phyloP scores from a whole-genome alignment of 1,140 invertebrate genomes.

The roundworm (Caenorhabditis elegans) region DNA sequence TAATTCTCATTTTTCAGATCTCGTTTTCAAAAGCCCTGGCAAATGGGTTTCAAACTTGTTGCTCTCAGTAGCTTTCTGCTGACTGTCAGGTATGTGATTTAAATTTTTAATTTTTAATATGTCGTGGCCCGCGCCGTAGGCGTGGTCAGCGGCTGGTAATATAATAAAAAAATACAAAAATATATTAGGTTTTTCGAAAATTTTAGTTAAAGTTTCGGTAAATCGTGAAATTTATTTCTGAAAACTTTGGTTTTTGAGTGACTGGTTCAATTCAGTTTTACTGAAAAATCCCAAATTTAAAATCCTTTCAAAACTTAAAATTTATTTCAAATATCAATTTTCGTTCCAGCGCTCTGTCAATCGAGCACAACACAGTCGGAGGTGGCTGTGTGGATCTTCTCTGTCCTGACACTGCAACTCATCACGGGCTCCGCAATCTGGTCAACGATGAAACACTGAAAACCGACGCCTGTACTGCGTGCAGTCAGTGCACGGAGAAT shows the following conservation, averaged over 20 bases:
- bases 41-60: constrained; percentile 28
- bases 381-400: constrained; percentile 36
- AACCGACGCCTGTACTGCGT: constrained; percentile 36
- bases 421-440: constrained; percentile 30
- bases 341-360: constrained; percentile 31
- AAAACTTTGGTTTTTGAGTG: too few species aligned
- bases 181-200: too few species aligned
- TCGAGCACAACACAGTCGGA: constrained; percentile 26
- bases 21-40: constrained; percentile 22
- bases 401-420: constrained; percentile 24
- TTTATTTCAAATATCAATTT: background rate
- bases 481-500: constrained; percentile 45
- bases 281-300: background rate
- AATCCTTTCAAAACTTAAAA: background rate
- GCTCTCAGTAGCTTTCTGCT: constrained; percentile 20
- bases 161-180: too few species aligned
- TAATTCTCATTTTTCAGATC: constrained; percentile 8
- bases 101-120: too few species aligned
- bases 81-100: constrained; percentile 18
- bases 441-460: constrained; percentile 41
- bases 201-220: too few species aligned
- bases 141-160: too few species aligned
- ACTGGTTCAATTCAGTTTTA: too few species aligned
- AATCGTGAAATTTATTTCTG: too few species aligned
- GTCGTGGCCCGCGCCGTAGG: too few species aligned